These are phyloP conservation scores for Yponomeuta plumbellus DNA, from an alignment of 2,888 invertebrate genomes.

Conservation along the genomic window DNA sequence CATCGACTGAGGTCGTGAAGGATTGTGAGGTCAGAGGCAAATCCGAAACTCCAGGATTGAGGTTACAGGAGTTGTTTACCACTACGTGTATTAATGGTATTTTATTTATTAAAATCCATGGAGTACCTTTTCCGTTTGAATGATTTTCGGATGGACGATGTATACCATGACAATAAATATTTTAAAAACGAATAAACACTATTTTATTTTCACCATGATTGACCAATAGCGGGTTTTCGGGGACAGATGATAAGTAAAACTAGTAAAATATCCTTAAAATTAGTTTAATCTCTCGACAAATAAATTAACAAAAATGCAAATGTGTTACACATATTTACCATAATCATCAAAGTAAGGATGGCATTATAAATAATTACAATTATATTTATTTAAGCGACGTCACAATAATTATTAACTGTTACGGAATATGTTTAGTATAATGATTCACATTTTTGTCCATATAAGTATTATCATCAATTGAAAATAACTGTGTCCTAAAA, in stretches of 20 bases:
- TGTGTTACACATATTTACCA: slow-evolving; percentile 43
- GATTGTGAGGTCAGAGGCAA: background rate
- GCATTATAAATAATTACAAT: slow-evolving; percentile 59
- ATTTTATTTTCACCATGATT: slow-evolving; percentile 22
- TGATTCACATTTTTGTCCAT: slow-evolving; percentile 39
- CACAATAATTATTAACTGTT: slow-evolving; percentile 38
- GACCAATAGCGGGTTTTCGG: no score
- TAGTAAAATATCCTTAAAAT: slow-evolving; percentile 51
- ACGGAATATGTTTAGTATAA: slow-evolving; percentile 44
- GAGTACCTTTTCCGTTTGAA: slow-evolving; percentile 73
- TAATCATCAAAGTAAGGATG: slow-evolving; percentile 50
- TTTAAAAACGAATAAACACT: slow-evolving; percentile 29
- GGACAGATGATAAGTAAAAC: slow-evolving; percentile 27
- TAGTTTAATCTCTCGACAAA: slow-evolving; percentile 73
- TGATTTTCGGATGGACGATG: slow-evolving; percentile 69
- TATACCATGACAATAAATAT: slow-evolving; percentile 56
- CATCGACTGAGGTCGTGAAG: background rate
- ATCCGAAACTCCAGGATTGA: background rate
- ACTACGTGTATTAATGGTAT: slow-evolving; percentile 35
- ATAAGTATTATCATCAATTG: slow-evolving; percentile 32
- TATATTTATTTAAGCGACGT: slow-evolving; percentile 39
- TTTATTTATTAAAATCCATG: slow-evolving; percentile 66
- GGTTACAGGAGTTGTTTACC: slow-evolving; percentile 35
- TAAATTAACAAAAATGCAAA: slow-evolving; percentile 70
- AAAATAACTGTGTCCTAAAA: slow-evolving; percentile 12